phyloP scores from a whole-genome alignment of 2,113 vertebrate species.

The Diglossa brunneiventris region DNA sequence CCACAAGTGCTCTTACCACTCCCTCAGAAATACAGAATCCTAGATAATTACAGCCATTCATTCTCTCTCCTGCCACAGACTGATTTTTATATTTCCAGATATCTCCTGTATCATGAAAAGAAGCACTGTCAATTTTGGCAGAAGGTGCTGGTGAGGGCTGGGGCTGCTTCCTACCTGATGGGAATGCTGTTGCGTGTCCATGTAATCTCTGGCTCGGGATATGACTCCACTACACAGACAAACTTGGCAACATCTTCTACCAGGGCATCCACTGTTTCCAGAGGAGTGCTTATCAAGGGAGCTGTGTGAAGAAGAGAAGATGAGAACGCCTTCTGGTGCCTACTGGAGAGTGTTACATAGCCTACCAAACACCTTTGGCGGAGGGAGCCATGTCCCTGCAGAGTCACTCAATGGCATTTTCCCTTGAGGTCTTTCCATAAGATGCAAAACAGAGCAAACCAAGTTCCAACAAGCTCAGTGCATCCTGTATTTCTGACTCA shows the following conservation, averaged over 20 bases:
- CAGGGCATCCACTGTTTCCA: conserved; percentile 89
- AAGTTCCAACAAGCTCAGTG: background rate
- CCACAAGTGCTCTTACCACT: background rate
- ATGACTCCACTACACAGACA: conserved; percentile 92
- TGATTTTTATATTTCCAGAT: background rate
- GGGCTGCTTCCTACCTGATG: conserved; percentile 79
- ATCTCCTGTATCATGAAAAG: background rate
- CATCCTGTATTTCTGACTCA: background rate
- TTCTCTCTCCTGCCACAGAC: background rate
- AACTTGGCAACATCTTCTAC: conserved; percentile 93
- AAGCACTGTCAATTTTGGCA: background rate
- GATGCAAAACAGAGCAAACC: background rate
- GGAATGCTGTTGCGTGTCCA: conserved; percentile 96
- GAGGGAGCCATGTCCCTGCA: accelerated
- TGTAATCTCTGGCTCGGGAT: conserved; percentile 85
- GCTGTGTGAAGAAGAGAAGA: conserved; percentile 67
- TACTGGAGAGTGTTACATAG: accelerated
- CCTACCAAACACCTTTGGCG: background rate
- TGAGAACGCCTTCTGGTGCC: background rate
- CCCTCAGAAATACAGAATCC: background rate
- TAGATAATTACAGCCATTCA: background rate
- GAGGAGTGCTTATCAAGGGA: conserved; percentile 86
- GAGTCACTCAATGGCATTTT: background rate
- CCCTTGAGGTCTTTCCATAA: background rate
- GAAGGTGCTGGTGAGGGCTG: background rate